These are phyloP conservation scores for Metopia argyrocephala DNA, from an alignment of 2,888 invertebrate genomes.

Conservation along the genomic window DNA sequence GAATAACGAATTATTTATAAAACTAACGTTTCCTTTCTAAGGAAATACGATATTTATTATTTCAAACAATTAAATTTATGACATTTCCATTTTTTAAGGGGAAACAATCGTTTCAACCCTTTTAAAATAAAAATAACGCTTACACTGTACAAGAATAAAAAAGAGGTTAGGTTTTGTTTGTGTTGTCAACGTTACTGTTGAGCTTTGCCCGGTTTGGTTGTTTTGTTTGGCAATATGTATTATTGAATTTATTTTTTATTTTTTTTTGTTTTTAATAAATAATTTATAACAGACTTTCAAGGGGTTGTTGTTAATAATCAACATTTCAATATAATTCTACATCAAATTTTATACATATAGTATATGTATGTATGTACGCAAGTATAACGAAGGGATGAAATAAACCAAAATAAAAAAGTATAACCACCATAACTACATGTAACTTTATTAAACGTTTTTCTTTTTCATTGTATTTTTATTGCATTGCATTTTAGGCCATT, in stretches of 20 bases:
- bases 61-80: constrained; percentile 48
- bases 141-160: constrained; percentile 3
- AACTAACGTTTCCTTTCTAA: constrained; percentile 25
- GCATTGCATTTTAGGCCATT: too few relatives aligned
- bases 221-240: constrained; percentile 1
- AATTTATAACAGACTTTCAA: constrained; percentile 53
- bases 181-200: constrained; percentile 15
- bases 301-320: constrained; percentile 57
- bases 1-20: too few relatives aligned
- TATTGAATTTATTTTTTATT: constrained; percentile 16
- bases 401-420: constrained; percentile 1
- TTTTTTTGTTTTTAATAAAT: constrained; percentile 58
- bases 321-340: constrained; percentile 37
- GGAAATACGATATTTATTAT: constrained; percentile 55
- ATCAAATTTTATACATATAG: constrained; percentile 29
- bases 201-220: not conserved
- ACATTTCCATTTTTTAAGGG: constrained; percentile 28
- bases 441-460: constrained; percentile 38
- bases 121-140: constrained; percentile 13
- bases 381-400: constrained; percentile 2
- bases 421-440: constrained; percentile 53
- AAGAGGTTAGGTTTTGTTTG: constrained; percentile 40
- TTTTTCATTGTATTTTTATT: constrained; percentile 2
- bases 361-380: too few relatives aligned
- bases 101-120: constrained; percentile 47